Evolutionary conservation across 2,888 invertebrate genomes (phyloP).

Genomic region (Oscheius onirici): DNA sequence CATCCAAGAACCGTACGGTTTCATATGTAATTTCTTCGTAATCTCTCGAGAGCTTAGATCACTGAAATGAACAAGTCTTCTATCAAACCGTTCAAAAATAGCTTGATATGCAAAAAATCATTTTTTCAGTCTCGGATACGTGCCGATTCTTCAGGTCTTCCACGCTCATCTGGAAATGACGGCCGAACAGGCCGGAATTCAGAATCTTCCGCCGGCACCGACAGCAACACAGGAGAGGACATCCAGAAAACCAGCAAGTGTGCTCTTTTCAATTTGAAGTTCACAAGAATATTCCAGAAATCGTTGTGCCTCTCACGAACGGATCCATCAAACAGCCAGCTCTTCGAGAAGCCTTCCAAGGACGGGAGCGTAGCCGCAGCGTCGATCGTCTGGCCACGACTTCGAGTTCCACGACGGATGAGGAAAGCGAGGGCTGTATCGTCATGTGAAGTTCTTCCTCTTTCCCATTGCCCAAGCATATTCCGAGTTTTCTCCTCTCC

Average conservation of each 20-base stretch:
- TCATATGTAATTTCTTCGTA: too few relatives aligned
- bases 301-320: neutral
- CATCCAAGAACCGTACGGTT: too few relatives aligned
- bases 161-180: constrained; percentile 53
- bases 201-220: constrained; percentile 16
- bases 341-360: constrained; percentile 15
- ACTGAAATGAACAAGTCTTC: too few relatives aligned
- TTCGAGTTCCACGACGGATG: neutral
- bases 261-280: neutral
- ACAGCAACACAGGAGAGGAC: neutral
- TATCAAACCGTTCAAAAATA: too few relatives aligned
- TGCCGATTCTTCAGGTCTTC: constrained; percentile 55
- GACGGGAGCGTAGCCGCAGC: constrained; percentile 46
- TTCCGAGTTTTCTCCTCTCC: neutral
- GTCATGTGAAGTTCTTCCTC: constrained; percentile 8
- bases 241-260: constrained; percentile 5
- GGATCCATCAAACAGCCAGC: neutral
- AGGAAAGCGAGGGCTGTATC: constrained; percentile 28
- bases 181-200: constrained; percentile 38
- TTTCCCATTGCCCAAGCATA: neutral
- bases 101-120: too few relatives aligned
- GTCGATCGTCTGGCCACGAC: constrained; percentile 38
- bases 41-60: too few relatives aligned
- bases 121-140: constrained; percentile 60
- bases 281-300: neutral